Evolutionary conservation across 2,113 vertebrate genomes (phyloP).

Genomic region (Aphelocoma coerulescens): DNA sequence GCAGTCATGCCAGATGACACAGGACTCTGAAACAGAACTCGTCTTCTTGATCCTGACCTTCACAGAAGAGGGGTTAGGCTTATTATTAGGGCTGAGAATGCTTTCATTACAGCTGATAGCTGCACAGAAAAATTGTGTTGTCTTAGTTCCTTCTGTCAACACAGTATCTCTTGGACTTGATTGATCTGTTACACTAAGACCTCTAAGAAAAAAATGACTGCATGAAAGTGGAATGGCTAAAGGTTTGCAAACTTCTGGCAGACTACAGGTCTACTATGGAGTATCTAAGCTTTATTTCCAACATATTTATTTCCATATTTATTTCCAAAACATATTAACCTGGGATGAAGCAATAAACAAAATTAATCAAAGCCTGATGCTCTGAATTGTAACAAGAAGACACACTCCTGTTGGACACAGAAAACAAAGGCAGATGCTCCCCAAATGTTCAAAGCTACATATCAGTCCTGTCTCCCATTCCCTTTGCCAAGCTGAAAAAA

Average conservation of each 20-base stretch:
- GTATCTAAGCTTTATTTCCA: not conserved
- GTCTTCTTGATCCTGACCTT: slow-evolving; percentile 30
- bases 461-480: not conserved
- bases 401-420: not conserved
- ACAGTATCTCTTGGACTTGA: not conserved
- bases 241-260: not conserved
- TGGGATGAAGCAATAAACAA: not conserved
- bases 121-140: not conserved
- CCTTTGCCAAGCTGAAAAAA: not conserved
- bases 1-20: slow-evolving; percentile 15
- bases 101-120: not conserved
- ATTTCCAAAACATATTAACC: not conserved
- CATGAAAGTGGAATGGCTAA: not conserved
- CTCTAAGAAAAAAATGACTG: not conserved
- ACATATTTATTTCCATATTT: not conserved
- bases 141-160: slow-evolving; percentile 14
- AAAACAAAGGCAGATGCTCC: not conserved
- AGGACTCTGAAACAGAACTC: slow-evolving; percentile 17
- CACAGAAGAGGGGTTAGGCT: slow-evolving; percentile 4
- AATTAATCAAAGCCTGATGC: not conserved
- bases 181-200: not conserved
- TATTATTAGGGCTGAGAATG: slow-evolving; percentile 38
- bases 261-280: not conserved
- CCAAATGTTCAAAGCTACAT: not conserved
- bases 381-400: not conserved